Base-by-base conservation (phyloP, 2,113 vertebrate species). In the Speoplatyrhinus poulsoni region DNA sequence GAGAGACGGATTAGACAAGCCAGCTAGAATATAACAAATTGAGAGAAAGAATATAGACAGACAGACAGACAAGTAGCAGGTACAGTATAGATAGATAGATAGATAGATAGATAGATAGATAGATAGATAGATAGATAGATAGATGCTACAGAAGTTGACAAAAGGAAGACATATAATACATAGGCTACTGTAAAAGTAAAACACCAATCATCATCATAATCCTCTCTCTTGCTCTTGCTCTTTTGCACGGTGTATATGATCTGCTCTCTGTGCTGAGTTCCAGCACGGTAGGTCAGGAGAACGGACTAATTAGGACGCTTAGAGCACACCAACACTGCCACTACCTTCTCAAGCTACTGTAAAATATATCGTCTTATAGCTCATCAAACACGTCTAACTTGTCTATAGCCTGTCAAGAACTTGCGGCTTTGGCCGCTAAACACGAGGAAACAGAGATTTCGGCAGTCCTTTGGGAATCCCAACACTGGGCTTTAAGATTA, bases 401-500 rank as follows among this genome's bases (percentile, higher is more conserved):
- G 61, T 72, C 55, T 54, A 17, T 47, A 79, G 74, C 72, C 75
- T 60, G 73, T 82, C 69, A 71, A 58, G 54, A 41, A 60, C 69
- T 72, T 64, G 46, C 54, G 75, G 73, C 81, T 75, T 76, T 64
- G 65, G 55, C 53, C 68, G 60, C 73, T 59, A 55, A 63, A 70
- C 12, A 46, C 54, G 7, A 11, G 70, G 72, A 77, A 66, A 76
- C 50, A 2, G 58, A 73, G 66, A 68, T 57, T 79, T 55, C 65
- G 48, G 75, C 55, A 36, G 63, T 76, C 52, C 17, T 7, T 65
- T 48, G 59, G 66, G 75, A 68, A 67, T 7, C 17, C 61, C 26
- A 50, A 49, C 61, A 63, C 17, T 26, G 17, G 61, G 70, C 75
- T 78, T 69, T 69, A 17, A 76, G 76, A 85, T 77, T 65, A 73